These are phyloP conservation scores for Triops longicaudatus DNA, from an alignment of 1,140 invertebrate species.

Conservation along the genomic window DNA sequence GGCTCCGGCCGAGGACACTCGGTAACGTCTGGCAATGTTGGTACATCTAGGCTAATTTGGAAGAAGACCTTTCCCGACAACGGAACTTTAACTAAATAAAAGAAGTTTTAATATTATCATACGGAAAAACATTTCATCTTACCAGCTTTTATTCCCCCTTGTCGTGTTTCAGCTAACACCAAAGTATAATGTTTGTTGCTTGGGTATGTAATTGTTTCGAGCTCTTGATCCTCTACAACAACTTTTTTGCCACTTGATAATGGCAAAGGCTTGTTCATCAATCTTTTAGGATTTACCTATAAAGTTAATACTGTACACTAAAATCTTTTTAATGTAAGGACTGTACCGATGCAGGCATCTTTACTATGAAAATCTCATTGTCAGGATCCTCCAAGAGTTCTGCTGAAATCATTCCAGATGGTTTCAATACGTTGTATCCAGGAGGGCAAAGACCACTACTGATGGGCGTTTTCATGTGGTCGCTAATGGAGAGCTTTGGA, in stretches of 20 bases:
- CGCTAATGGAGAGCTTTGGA: background rate
- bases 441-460: background rate
- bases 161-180: background rate
- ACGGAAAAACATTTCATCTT: background rate
- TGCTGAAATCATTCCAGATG: background rate
- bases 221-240: background rate
- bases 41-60: background rate
- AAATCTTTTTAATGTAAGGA: no score
- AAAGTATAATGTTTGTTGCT: background rate
- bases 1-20: background rate
- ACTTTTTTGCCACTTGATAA: background rate
- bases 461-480: background rate
- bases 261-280: background rate
- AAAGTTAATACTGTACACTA: background rate
- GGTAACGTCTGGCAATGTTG: background rate
- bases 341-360: background rate
- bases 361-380: background rate
- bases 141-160: background rate
- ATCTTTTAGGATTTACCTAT: background rate
- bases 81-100: background rate
- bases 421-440: background rate
- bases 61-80: background rate
- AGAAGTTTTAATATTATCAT: background rate
- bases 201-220: background rate
- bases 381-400: background rate